Percentiles rank a stretch among this genome's conserved stretches.
These are phyloP conservation scores for Perca fluviatilis DNA, from an alignment of 2,113 vertebrate species.

Conservation along the genomic window DNA sequence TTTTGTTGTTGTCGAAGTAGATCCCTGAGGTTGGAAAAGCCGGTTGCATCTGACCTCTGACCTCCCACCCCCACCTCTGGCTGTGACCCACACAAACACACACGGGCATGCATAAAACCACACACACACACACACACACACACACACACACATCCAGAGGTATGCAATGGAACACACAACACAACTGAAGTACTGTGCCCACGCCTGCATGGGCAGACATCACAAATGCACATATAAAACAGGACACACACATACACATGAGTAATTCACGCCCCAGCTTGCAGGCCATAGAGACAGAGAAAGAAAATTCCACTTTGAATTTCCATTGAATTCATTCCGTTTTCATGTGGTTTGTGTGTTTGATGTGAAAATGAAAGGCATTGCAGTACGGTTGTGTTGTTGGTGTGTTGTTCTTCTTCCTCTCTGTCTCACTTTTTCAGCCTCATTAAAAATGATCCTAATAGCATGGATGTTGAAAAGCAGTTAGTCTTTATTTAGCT, in stretches of 20 bases:
- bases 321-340: background rate
- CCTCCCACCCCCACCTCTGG: constrained; percentile 40
- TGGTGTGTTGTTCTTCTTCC: background rate
- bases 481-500: background rate
- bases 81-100: constrained; percentile 2
- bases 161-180: background rate
- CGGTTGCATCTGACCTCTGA: constrained; percentile 45
- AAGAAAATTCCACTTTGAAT: background rate
- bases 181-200: fast-evolving
- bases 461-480: background rate
- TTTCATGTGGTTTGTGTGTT: background rate
- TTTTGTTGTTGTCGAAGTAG: constrained; percentile 46
- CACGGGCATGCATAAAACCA: background rate
- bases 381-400: background rate
- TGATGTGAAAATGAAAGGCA: constrained; percentile 17
- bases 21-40: constrained; percentile 55
- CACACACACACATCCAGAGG: background rate
- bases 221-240: constrained; percentile 1
- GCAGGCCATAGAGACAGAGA: background rate
- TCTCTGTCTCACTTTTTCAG: background rate
- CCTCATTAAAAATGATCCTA: background rate
- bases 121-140: background rate
- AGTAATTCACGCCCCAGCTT: background rate
- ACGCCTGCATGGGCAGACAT: background rate
- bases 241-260: background rate